Percentiles rank a stretch among this genome's conserved stretches.
Evolutionary conservation across 2,797 vertebrate genomes (phyloP).

Genomic region (Notoglanidium macrostoma): DNA sequence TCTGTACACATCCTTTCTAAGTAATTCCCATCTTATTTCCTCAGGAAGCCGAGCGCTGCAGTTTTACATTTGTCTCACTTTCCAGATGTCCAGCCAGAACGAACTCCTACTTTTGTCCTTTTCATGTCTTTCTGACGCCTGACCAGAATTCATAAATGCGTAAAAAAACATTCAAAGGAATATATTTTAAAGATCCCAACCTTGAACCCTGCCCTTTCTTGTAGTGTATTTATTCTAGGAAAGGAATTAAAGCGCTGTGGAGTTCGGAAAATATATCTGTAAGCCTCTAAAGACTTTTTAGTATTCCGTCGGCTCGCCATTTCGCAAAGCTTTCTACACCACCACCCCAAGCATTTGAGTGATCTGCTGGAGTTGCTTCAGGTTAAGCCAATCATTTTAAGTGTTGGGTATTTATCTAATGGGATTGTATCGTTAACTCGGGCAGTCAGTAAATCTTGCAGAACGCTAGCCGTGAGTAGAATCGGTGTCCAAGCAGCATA

Average conservation of each 20-base stretch:
- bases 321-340: not conserved
- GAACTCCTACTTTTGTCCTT: not conserved
- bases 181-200: not conserved
- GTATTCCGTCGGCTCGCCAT: not conserved
- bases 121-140: not conserved
- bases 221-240: not conserved
- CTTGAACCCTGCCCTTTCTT: not conserved
- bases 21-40: slow-evolving; percentile 35
- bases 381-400: not conserved
- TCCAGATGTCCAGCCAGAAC: slow-evolving; percentile 3
- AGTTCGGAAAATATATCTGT: not conserved
- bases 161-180: not conserved
- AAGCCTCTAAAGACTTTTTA: not conserved
- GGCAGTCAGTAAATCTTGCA: not conserved
- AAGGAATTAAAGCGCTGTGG: no score
- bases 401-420: not conserved
- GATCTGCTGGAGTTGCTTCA: no score
- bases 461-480: not conserved
- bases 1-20: slow-evolving; percentile 37
- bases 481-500: not conserved
- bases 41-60: slow-evolving; percentile 35
- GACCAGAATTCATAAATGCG: not conserved
- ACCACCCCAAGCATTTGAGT: not conserved
- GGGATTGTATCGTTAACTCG: not conserved
- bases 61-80: slow-evolving; percentile 6